phyloP scores from a whole-genome alignment of 35 echinoderm and acorn worm species.

The Holothuria glaberrima region DNA sequence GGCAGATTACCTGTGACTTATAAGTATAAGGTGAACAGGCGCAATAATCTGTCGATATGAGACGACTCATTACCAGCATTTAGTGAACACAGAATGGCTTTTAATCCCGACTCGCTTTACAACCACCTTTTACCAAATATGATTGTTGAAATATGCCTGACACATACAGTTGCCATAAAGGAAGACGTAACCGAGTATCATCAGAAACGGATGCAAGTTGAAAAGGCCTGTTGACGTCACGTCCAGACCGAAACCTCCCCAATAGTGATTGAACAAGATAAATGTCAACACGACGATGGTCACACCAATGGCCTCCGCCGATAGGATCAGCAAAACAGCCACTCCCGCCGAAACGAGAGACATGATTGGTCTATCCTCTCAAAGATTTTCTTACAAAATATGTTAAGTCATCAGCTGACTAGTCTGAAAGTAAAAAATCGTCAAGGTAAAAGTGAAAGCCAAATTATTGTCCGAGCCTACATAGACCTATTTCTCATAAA shows the following conservation, averaged over 20 bases:
- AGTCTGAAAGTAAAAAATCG: too few species aligned
- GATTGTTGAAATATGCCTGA: neutral
- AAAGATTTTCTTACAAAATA: too few species aligned
- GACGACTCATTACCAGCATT: too few species aligned
- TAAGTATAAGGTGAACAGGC: too few species aligned
- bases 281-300: neutral
- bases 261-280: neutral
- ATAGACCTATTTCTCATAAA: too few species aligned
- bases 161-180: slow-evolving; percentile 52
- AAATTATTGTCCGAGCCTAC: neutral
- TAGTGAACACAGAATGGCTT: too few species aligned
- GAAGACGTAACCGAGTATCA: slow-evolving; percentile 44
- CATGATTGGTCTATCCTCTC: neutral
- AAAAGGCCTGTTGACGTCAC: neutral
- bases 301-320: slow-evolving; percentile 33
- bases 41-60: too few species aligned
- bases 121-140: neutral
- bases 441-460: neutral
- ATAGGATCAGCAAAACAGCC: slow-evolving; percentile 1
- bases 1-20: too few species aligned
- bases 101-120: too few species aligned
- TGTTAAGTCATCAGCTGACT: too few species aligned
- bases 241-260: slow-evolving; percentile 35
- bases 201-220: slow-evolving; percentile 57
- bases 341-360: neutral